A percentile compares a stretch with the other conserved stretches of the same genome.
These are phyloP conservation scores for Lithophane leautieri DNA, from an alignment of 2,888 invertebrate genomes.

Conservation along the genomic window DNA sequence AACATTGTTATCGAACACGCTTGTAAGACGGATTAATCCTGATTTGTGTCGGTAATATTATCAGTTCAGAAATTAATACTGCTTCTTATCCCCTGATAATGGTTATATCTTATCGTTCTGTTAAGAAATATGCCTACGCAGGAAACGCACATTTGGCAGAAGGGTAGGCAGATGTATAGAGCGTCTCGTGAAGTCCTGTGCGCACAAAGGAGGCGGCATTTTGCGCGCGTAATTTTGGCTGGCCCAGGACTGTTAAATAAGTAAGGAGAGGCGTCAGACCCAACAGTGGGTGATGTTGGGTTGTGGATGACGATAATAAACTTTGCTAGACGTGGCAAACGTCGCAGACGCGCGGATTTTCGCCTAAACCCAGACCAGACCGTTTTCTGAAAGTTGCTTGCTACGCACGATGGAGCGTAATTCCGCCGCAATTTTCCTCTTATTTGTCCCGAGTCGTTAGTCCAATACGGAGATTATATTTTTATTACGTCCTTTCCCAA, in stretches of 20 bases:
- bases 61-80: conserved; percentile 44
- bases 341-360: neutral
- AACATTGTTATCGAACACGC: conserved; percentile 38
- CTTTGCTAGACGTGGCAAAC: neutral
- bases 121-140: conserved; percentile 4
- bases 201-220: neutral
- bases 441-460: neutral
- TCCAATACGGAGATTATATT: neutral
- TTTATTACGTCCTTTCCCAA: neutral
- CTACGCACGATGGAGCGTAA: neutral
- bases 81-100: conserved; percentile 36
- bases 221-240: neutral
- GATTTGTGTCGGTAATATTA: conserved; percentile 32
- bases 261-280: too few species aligned
- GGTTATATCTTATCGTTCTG: conserved; percentile 36
- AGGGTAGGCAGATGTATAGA: neutral
- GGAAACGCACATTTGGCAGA: neutral
- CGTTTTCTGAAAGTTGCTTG: neutral
- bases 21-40: conserved; percentile 35
- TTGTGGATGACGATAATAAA: too few species aligned
- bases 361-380: neutral
- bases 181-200: neutral
- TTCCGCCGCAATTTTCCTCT: too few species aligned
- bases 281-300: too few species aligned
- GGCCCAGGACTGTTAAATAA: too few species aligned